Percentiles rank a stretch among this genome's conserved stretches.
Evolutionary conservation across 2,797 vertebrate species (phyloP).

Genomic region (Gastrophryne carolinensis): DNA sequence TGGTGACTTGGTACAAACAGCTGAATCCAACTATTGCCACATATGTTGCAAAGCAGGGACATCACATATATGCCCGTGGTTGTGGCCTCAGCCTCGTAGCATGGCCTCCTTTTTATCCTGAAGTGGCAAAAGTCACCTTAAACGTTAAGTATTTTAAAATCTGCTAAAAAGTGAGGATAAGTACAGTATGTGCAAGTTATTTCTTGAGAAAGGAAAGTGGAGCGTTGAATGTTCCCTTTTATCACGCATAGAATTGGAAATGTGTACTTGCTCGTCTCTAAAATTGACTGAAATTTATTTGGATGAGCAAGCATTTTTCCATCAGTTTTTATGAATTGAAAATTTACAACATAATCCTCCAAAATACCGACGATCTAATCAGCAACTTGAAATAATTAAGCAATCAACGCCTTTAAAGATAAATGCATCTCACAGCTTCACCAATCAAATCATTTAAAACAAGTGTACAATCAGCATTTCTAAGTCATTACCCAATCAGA

Average conservation of each 20-base stretch:
- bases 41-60: no score
- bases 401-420: neutral
- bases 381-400: neutral
- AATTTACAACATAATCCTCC: neutral
- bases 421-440: neutral
- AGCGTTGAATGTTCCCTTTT: neutral
- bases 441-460: neutral
- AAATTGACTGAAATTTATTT: neutral
- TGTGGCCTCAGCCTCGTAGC: no score
- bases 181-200: neutral
- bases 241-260: neutral
- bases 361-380: neutral
- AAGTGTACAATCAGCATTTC: neutral
- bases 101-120: no score
- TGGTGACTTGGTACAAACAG: no score
- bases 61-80: no score
- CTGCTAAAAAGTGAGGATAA: no score
- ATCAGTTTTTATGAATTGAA: neutral
- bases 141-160: no score
- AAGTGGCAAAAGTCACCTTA: no score
- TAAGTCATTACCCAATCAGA: neutral
- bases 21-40: no score
- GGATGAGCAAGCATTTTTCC: neutral
- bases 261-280: neutral
- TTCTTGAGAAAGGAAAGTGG: neutral